These are phyloP conservation scores for Acrocyrtus sp. DNA, from an alignment of 2,888 invertebrate genomes.

Conservation along the genomic window DNA sequence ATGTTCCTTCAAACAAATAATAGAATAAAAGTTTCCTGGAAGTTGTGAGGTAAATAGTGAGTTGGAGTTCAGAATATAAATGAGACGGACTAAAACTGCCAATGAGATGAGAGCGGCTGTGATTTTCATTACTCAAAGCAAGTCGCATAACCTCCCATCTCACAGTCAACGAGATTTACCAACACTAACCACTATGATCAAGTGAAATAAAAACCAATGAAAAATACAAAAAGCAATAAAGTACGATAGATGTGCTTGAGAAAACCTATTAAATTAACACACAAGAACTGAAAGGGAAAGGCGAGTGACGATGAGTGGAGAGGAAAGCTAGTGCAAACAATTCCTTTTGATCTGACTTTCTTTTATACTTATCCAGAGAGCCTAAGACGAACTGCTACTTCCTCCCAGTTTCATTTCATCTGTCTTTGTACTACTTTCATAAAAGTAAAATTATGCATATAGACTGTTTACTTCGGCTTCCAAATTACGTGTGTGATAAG, in stretches of 20 bases:
- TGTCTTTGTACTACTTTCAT: too few relatives aligned
- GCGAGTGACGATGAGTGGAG: neutral
- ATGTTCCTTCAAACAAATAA: too few relatives aligned
- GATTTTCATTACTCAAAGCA: slow-evolving; percentile 36
- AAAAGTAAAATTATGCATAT: too few relatives aligned
- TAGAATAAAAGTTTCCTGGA: too few relatives aligned
- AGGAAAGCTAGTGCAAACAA: slow-evolving; percentile 26
- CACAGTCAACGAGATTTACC: neutral
- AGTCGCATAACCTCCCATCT: slow-evolving; percentile 9
- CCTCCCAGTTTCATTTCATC: too few relatives aligned
- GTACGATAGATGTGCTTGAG: slow-evolving; percentile 26
- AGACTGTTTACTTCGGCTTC: too few relatives aligned
- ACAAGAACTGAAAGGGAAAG: slow-evolving; percentile 36
- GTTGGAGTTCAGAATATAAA: slow-evolving; percentile 10
- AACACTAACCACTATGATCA: neutral
- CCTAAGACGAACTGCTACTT: too few relatives aligned
- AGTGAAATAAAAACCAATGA: slow-evolving; percentile 35
- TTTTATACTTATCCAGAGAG: too few relatives aligned
- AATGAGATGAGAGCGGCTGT: slow-evolving; percentile 15
- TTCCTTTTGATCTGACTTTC: slow-evolving; percentile 23
- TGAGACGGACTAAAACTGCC: slow-evolving; percentile 2
- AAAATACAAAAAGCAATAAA: slow-evolving; percentile 44
- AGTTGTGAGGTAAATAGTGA: too few relatives aligned
- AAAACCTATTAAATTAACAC: slow-evolving; percentile 48
- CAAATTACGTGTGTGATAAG: too few relatives aligned